Evolutionary conservation across 1,140 invertebrate genomes (phyloP).

Genomic region (Hypsibius dujardini): DNA sequence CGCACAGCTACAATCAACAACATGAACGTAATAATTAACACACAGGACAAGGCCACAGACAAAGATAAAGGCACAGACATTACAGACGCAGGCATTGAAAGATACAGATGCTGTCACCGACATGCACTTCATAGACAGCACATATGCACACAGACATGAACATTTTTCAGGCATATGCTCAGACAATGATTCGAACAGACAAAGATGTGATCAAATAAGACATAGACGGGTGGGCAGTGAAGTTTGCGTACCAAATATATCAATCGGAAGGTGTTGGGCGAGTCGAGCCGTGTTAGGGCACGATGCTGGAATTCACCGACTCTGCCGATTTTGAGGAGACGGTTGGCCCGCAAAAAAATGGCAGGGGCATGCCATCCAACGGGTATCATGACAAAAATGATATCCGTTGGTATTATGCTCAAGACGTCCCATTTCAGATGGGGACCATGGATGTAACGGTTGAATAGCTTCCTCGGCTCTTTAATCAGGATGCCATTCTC

Average conservation of each 20-base stretch:
- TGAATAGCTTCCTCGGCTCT: slow-evolving; percentile 29
- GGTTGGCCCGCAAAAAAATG: neutral
- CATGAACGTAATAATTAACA: too few species aligned
- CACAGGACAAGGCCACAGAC: too few species aligned
- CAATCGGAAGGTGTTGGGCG: slow-evolving; percentile 9
- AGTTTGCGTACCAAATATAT: slow-evolving; percentile 9
- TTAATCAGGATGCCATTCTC: slow-evolving; percentile 33
- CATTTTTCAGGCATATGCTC: too few species aligned
- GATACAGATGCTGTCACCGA: too few species aligned
- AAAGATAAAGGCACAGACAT: too few species aligned
- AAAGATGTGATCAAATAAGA: too few species aligned
- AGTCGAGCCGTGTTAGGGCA: slow-evolving; percentile 1
- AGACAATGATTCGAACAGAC: too few species aligned
- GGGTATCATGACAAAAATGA: slow-evolving; percentile 24
- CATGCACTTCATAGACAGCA: too few species aligned
- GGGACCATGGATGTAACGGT: slow-evolving; percentile 29
- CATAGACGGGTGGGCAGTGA: too few species aligned
- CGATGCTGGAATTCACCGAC: neutral
- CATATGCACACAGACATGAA: too few species aligned
- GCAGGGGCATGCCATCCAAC: neutral
- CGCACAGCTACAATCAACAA: too few species aligned
- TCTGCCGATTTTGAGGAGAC: neutral
- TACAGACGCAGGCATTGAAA: too few species aligned
- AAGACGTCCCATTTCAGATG: slow-evolving; percentile 31
- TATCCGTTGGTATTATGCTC: slow-evolving; percentile 33